A percentile compares a stretch with the other conserved stretches of the same genome.
Evolutionary conservation across 2,888 invertebrate genomes (phyloP).

Genomic region (Pterobdella sp.): DNA sequence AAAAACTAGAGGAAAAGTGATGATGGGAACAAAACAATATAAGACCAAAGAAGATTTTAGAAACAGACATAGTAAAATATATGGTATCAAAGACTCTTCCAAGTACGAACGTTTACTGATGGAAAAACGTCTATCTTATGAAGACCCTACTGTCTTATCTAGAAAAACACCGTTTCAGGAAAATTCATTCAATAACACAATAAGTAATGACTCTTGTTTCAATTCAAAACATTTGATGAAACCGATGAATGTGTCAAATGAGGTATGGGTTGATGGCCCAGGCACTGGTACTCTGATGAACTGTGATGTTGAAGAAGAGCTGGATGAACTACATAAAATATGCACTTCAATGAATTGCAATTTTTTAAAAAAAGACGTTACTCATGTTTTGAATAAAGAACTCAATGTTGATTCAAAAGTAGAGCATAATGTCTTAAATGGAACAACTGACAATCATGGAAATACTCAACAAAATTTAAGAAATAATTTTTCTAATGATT

Average conservation of each 20-base stretch:
- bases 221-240: too few species aligned
- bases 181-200: background rate
- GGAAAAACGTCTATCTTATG: background rate
- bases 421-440: too few species aligned
- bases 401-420: too few species aligned
- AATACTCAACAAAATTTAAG: too few species aligned
- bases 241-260: background rate
- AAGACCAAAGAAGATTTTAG: background rate
- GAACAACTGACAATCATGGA: too few species aligned
- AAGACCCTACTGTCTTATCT: too few species aligned
- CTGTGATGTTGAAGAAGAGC: background rate
- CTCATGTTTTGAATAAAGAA: too few species aligned
- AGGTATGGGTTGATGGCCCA: slow-evolving; percentile 4
- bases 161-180: background rate
- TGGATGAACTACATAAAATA: background rate
- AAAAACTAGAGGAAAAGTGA: background rate
- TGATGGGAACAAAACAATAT: slow-evolving; percentile 9
- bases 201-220: background rate
- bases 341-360: background rate
- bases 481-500: too few species aligned
- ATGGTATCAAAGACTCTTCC: background rate
- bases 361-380: too few species aligned
- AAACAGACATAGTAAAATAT: background rate
- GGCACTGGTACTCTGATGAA: background rate
- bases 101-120: background rate